Evolutionary conservation across 1,140 invertebrate genomes (phyloP).

Genomic region (Drosophila equinoxialis): DNA sequence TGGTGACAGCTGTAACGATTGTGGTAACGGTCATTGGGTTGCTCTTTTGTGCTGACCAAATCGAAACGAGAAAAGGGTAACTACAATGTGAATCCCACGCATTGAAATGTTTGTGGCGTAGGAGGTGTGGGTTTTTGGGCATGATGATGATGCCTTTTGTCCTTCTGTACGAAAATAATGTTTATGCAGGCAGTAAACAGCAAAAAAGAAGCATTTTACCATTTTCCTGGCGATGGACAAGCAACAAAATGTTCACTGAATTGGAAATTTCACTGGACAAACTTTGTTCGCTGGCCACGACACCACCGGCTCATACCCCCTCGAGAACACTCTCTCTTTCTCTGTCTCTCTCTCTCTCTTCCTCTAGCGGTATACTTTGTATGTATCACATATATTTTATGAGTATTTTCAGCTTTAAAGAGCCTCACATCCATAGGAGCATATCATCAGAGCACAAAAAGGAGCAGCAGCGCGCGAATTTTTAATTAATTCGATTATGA

Average conservation of each 20-base stretch:
- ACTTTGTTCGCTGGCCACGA: conserved; percentile 17
- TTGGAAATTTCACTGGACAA: conserved; percentile 76
- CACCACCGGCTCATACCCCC: too few relatives aligned
- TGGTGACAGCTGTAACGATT: conserved; percentile 53
- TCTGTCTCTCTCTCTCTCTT: not conserved
- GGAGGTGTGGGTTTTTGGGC: not conserved
- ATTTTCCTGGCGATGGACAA: conserved; percentile 39
- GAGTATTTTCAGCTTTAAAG: conserved; percentile 36
- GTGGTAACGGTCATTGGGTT: conserved; percentile 34
- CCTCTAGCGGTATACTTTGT: conserved; percentile 1
- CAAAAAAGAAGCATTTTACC: conserved; percentile 11
- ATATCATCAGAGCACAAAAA: not conserved
- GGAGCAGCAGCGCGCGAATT: conserved; percentile 58
- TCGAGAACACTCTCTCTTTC: too few relatives aligned
- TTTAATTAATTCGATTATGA: conserved; percentile 81
- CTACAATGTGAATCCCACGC: conserved; percentile 12
- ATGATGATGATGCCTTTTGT: conserved; percentile 35
- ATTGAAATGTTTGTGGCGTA: conserved; percentile 17
- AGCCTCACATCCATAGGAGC: not conserved
- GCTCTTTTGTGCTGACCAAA: conserved; percentile 41
- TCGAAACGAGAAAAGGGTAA: conserved; percentile 14
- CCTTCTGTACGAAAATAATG: conserved; percentile 57
- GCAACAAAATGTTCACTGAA: conserved; percentile 79
- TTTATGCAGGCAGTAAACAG: conserved; percentile 46
- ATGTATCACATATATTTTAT: conserved; percentile 15